Conservation (phyloP, 2,113 vertebrate species). For the Kryptolebias marmoratus region DNA sequence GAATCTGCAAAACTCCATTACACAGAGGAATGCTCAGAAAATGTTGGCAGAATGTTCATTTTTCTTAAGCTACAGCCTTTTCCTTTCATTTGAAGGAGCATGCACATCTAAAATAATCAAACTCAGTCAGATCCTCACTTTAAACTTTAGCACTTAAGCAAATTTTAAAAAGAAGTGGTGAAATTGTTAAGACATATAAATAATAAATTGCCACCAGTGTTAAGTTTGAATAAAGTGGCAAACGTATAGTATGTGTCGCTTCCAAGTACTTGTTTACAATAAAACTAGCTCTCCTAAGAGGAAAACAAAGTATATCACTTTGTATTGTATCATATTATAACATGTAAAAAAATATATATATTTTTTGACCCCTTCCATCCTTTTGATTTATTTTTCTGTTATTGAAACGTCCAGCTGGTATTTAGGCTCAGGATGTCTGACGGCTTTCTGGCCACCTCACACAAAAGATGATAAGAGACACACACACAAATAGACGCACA, state of each 20-base stretch:
- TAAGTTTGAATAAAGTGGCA: constrained; percentile 2
- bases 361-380: constrained; percentile 20
- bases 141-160: constrained; percentile 1
- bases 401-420: constrained; percentile 73
- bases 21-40: constrained; percentile 67
- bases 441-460: constrained; percentile 52
- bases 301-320: too few relatives aligned
- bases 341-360: background rate
- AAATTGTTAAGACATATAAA: background rate
- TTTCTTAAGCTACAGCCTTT: constrained; percentile 33
- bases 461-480: constrained; percentile 10
- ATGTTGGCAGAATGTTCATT: constrained; percentile 46
- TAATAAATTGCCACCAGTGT: background rate
- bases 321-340: background rate
- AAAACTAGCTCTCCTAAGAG: too few relatives aligned
- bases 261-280: background rate
- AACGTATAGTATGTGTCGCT: background rate
- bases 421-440: constrained; percentile 62
- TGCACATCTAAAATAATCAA: background rate
- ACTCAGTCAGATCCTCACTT: background rate
- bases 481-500: background rate
- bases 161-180: background rate
- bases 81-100: background rate
- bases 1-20: constrained; percentile 68
- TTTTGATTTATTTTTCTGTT: constrained; percentile 55